Evolutionary conservation across 2,113 vertebrate genomes (phyloP), one percentile per base, ranked within the genome.

Genomic region (Channa maculata): DNA sequence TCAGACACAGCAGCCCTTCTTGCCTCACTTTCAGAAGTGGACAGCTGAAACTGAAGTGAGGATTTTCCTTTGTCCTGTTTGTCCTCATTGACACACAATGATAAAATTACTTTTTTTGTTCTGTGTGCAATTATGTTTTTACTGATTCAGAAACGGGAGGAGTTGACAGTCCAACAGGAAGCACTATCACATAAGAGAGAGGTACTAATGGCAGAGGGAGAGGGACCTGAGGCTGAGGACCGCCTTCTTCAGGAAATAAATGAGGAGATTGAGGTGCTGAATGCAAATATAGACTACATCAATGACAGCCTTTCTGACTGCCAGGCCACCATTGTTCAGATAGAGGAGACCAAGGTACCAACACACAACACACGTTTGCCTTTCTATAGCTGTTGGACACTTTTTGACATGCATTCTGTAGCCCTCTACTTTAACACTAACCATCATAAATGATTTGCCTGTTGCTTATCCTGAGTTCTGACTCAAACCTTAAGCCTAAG

Each of bases 201-300:
- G 12, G 95, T 94, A 11, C 92, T 98, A 43, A 95, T 96, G 90
- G 94, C 91, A 0, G 96, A 97, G n/a, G 93, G 92, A 44, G 95
- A 95, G 0, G 94, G 91, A 48, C 96, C 96, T 14, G 96, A 96
- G 68, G 96, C 95, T 62, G 92, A 93, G 65, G 95, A 96, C 80
- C 94, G 95, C 10, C 84, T 93, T 39, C 93, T 98, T 51, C 96
- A 95, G 86, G 97, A 99, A 91, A 92, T 99, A 79, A 96, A 95
- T 0, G 98, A 99, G 85, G 98, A 99, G 86, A 95, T 99, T 0
- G 98, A 99, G 79, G 97, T 96, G 77, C 92, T 99, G 84, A 96
- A 96, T 0, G 98, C 98, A 91, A 99, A 99, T 84, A 95, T 99
- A 0, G 98, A 99, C 91, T 99, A 99, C 80, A 98, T 99, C 91